Conservation (phyloP, 2,888 invertebrate genomes). For the Sesamia inferens region DNA sequence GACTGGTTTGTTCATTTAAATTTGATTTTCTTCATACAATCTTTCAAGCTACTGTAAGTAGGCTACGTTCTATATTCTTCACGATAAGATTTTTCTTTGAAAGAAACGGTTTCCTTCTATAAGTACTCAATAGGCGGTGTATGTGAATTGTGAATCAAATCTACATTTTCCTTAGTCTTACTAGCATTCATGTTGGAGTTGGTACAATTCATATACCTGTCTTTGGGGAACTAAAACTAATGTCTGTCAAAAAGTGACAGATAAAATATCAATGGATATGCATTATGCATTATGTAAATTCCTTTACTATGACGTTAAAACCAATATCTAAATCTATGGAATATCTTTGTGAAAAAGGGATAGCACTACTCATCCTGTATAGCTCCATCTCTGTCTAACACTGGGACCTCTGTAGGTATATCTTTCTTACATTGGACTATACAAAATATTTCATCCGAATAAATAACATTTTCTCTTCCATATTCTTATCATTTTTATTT, state of each 20-base stretch:
- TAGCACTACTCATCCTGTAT: too few relatives aligned
- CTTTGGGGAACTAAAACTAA: not conserved
- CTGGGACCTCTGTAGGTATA: too few relatives aligned
- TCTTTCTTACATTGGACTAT: not conserved
- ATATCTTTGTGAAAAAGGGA: too few relatives aligned
- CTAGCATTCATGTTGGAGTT: not conserved
- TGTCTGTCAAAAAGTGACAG: not conserved
- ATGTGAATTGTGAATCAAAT: not conserved
- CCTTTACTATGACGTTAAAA: too few relatives aligned
- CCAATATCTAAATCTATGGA: too few relatives aligned
- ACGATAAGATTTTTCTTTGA: not conserved
- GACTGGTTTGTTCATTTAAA: not conserved
- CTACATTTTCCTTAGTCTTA: not conserved
- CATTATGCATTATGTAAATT: too few relatives aligned
- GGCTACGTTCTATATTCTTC: too few relatives aligned
- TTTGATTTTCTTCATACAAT: constrained; percentile 6
- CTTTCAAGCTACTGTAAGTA: too few relatives aligned
- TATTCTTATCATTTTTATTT: not conserved
- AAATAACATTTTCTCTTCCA: constrained; percentile 6
- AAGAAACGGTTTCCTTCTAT: not conserved
- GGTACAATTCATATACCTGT: not conserved
- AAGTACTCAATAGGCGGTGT: not conserved
- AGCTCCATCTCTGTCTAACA: too few relatives aligned
- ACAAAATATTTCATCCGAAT: not conserved
- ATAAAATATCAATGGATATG: too few relatives aligned